A percentile compares a stretch with the other conserved stretches of the same genome.
Evolutionary conservation across 2,888 invertebrate species (phyloP).

Genomic region (Frankliniella fusca): DNA sequence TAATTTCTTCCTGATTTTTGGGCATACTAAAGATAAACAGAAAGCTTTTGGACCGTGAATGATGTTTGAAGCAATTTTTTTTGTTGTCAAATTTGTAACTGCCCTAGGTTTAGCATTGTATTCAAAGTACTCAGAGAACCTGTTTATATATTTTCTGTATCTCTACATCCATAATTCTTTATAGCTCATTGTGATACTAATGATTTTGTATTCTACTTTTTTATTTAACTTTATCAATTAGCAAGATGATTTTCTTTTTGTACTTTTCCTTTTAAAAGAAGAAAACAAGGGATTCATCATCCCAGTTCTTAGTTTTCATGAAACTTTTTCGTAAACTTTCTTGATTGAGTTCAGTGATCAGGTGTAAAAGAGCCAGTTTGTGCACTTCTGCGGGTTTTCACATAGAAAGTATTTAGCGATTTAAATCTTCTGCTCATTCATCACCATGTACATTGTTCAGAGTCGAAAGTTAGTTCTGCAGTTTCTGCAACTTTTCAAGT

Average conservation of each 20-base stretch:
- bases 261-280: no score
- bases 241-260: no score
- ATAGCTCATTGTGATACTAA: neutral
- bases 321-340: neutral
- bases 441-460: neutral
- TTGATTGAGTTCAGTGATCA: neutral
- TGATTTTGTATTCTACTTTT: neutral
- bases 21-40: neutral
- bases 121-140: neutral
- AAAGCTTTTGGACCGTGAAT: neutral
- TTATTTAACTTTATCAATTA: neutral
- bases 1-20: neutral
- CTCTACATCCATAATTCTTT: neutral
- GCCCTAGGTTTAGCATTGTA: neutral
- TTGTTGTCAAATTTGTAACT: neutral
- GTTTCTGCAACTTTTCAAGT: no score
- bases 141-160: neutral
- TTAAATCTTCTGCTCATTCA: neutral
- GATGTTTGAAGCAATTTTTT: neutral
- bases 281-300: no score
- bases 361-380: neutral
- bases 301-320: neutral
- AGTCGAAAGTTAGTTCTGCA: neutral
- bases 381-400: neutral
- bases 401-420: neutral